A percentile compares a stretch with the other conserved stretches of the same genome.
Evolutionary conservation across 92 coral and sea anemone species (phyloP).

Genomic region (Diadumene lineata): DNA sequence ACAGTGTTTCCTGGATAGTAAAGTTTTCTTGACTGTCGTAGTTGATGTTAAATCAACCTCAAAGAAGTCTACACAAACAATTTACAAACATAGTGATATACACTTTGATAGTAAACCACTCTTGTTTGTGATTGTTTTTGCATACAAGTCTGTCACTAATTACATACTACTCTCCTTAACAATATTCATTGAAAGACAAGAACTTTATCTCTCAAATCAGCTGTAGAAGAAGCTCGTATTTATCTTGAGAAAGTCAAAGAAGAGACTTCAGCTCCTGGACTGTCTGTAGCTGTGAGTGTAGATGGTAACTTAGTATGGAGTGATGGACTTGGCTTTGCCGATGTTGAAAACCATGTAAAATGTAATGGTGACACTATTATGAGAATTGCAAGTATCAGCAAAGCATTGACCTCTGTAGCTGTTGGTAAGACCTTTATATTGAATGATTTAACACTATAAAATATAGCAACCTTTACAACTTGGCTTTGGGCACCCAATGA

Average conservation of each 20-base stretch:
- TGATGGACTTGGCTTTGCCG: slow-evolving; percentile 96
- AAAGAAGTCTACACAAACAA: too few relatives aligned
- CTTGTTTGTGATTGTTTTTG: too few relatives aligned
- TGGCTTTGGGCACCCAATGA: too few relatives aligned
- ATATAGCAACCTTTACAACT: too few relatives aligned
- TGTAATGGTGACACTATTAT: slow-evolving; percentile 82
- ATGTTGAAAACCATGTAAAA: slow-evolving; percentile 85
- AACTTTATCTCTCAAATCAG: slow-evolving; percentile 19
- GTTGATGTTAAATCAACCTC: too few relatives aligned
- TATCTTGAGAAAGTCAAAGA: slow-evolving; percentile 66
- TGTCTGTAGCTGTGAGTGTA: slow-evolving; percentile 79
- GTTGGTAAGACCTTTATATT: slow-evolving; percentile 63
- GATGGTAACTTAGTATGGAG: slow-evolving; percentile 91
- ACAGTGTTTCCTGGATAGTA: too few relatives aligned
- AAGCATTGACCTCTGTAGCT: slow-evolving; percentile 86
- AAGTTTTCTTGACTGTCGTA: too few relatives aligned
- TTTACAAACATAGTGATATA: too few relatives aligned
- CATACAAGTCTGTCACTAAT: too few relatives aligned
- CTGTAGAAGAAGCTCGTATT: slow-evolving; percentile 66
- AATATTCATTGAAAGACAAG: neutral
- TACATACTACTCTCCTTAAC: too few relatives aligned
- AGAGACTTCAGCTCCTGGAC: slow-evolving; percentile 88
- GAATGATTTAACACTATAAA: too few relatives aligned
- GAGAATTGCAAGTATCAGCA: slow-evolving; percentile 98
- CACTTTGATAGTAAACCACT: too few relatives aligned